These are phyloP conservation scores for Columbina picui DNA, from an alignment of 2,113 vertebrate genomes.

Conservation along the genomic window DNA sequence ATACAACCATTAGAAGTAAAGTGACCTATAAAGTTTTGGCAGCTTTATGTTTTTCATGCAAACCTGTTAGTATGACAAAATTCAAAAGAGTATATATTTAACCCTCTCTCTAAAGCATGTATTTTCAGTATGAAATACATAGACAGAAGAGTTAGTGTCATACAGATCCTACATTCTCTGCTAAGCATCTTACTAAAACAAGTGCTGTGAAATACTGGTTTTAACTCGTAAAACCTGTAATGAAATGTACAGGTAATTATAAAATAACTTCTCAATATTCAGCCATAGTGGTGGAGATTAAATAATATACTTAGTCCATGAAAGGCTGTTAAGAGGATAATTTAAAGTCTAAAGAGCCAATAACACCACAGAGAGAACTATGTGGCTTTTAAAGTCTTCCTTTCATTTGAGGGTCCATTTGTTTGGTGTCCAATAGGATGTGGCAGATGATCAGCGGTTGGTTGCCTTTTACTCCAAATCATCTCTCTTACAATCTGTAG, in stretches of 20 bases:
- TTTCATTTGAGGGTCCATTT: not conserved
- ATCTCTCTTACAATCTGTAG: not conserved
- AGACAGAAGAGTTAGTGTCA: not conserved
- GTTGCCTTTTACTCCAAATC: not conserved
- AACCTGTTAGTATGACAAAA: not conserved
- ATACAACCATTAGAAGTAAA: not conserved
- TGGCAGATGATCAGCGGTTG: not conserved
- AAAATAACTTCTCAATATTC: not conserved
- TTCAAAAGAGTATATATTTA: not conserved
- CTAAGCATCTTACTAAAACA: not conserved
- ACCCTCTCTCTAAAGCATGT: not conserved
- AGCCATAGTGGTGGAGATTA: not conserved
- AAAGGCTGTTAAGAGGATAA: not conserved
- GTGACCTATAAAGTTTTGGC: not conserved
- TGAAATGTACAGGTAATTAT: not conserved
- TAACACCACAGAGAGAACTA: not conserved
- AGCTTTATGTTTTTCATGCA: not conserved
- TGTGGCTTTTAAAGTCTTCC: not conserved
- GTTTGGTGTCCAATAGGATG: not conserved
- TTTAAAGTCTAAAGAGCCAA: not conserved
- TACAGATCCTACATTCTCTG: not conserved
- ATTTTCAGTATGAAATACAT: not conserved
- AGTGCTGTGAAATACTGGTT: not conserved
- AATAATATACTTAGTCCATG: not conserved
- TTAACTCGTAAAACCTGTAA: not conserved